Evolutionary conservation across 1,140 invertebrate genomes (phyloP), one percentile per base, ranked within the genome.

Genomic region (Metaphire vulgaris): DNA sequence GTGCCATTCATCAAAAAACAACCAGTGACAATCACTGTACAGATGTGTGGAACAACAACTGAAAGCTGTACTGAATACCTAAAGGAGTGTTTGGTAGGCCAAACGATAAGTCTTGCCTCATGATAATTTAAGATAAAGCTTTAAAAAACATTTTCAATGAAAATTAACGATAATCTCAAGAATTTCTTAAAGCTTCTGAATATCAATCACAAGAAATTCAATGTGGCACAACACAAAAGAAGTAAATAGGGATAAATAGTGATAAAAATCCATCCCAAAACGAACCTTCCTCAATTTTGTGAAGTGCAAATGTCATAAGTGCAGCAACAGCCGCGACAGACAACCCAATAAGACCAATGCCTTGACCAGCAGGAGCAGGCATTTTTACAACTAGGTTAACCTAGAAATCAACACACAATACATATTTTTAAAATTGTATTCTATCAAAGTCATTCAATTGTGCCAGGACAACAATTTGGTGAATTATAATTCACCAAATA

Each of bases 231-330:
- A 65, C 56, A 14, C 56, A 14, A 15, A 15, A 65, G n/a, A 65
- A 65, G 14, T 65, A 65, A 65, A 6, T 26, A 69, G n/a, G 14
- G 2, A 69, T 6, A 14, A 69, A 28, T 26, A 6, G 12, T 69
- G n/a, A 6, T 69, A 28, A 69, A 6, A 14, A 26, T 6, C n/a
- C n/a, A 69, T 26, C 26, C n/a, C 1, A 68, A 64, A 71, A 73
- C 76, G 76, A 81, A 87, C 86, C 93, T 87, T 94, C 93, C 80
- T 94, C 92, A 34, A 95, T 90, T 85, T 91, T 91, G 82, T 95
- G 93, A 28, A 94, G 86, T 0, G 91, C 91, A 82, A 90, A 90
- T 2, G 72, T 73, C 31, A 21, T 41, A 2, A 73, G 72, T 26
- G 34, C 41, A 15, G 34, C 26, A 26, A 73, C 16, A 26, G 34